Evolutionary conservation across 2,797 vertebrate genomes (phyloP), one percentile per base, ranked within the genome.

Genomic region (Gymnopithys bicolor): DNA sequence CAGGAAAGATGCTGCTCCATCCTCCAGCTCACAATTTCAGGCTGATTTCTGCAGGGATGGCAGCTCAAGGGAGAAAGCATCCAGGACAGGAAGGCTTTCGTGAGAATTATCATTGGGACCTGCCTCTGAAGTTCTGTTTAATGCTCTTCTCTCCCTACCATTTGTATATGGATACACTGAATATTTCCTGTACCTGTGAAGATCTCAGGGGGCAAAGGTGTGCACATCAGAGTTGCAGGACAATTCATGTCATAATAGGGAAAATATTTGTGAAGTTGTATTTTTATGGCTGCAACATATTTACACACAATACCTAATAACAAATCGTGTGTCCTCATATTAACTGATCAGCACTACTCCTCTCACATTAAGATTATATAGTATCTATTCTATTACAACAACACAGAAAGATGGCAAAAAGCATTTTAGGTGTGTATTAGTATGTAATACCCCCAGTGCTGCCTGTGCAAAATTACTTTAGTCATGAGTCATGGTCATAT

Each of bases 361-460:
- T 63, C 27, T 39, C 18, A 27, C 14, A 73, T 21, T 17, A 69
- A 24, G 12, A 58, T 25, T 15, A 45, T 19, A 15, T 22, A 52
- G 5, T 3, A 7, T 55, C 52, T 49, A 18, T 56, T 52, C 23
- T 10, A 51, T 10, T 19, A 32, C 19, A 84, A 5, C 37, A 35
- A 18, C 2, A 53, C 11, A 62, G 14, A 70, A 58, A 28, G 4
- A 39, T 13, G 7, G 25, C 7, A 78, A 59, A 27, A 27, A 69
- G 11, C 7, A 49, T 15, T n/a, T 33, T 46, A 55, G 7, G 10
- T 24, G 13, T 49, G 5, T 27, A 51, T 49, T 33, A 32, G 5
- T 2, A 2, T 2, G 19, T 7, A 45, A 5, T 7, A 70, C 23
- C 16, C 17, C 18, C 21, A 76, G 0, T 2, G 14, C 2, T 73